Evolutionary conservation across 2,888 invertebrate genomes (phyloP).

Genomic region (Orthosia incerta): DNA sequence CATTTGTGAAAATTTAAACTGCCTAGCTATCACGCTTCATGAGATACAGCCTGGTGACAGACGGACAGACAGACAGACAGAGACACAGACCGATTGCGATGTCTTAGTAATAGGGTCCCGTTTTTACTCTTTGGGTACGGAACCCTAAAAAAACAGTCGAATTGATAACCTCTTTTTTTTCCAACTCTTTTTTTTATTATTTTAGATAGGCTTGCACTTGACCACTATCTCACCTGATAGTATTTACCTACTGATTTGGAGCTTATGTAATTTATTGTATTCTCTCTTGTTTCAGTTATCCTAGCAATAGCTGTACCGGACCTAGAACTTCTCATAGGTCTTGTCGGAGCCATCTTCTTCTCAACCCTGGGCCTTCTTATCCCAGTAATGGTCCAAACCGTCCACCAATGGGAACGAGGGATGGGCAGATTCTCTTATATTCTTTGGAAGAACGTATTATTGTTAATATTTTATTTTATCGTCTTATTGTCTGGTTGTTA

Average conservation of each 20-base stretch:
- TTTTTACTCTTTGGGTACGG: too few relatives aligned
- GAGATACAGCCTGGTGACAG: too few relatives aligned
- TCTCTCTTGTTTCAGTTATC: slow-evolving; percentile 89
- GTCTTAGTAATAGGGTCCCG: too few relatives aligned
- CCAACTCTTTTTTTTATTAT: too few relatives aligned
- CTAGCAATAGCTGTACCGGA: slow-evolving; percentile 95
- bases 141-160: too few relatives aligned
- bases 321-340: slow-evolving; percentile 95
- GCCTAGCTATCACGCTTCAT: too few relatives aligned
- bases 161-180: too few relatives aligned
- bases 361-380: slow-evolving; percentile 94
- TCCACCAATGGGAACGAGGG: slow-evolving; percentile 93
- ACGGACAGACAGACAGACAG: too few relatives aligned
- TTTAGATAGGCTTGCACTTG: too few relatives aligned
- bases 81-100: too few relatives aligned
- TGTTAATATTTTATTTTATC: slow-evolving; percentile 79
- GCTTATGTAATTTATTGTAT: neutral
- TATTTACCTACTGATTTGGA: neutral
- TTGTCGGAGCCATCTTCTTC: slow-evolving; percentile 96
- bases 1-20: too few relatives aligned
- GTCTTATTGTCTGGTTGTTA: slow-evolving; percentile 84
- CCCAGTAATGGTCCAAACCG: slow-evolving; percentile 94
- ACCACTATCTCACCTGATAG: too few relatives aligned
- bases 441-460: slow-evolving; percentile 92
- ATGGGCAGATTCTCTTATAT: slow-evolving; percentile 92